Conservation (phyloP, 2,797 vertebrate genomes). For the Alfaro cultratus region DNA sequence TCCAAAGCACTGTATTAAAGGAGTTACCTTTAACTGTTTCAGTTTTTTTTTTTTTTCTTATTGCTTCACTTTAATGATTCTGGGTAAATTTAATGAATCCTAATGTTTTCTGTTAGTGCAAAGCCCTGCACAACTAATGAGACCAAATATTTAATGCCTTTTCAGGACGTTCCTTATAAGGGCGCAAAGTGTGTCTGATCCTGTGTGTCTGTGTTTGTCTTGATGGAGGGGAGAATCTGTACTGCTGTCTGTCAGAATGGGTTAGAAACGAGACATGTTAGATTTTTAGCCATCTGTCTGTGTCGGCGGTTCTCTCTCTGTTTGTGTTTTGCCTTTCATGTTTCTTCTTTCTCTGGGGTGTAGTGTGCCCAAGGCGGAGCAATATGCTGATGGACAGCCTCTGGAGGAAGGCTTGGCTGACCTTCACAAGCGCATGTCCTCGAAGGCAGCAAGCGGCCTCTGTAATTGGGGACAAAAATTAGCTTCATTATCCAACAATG, state of each 20-base stretch:
- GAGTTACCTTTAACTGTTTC: not conserved
- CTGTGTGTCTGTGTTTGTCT: not conserved
- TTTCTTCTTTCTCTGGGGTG: conserved; percentile 36
- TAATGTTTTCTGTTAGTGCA: not conserved
- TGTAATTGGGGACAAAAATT: conserved; percentile 53
- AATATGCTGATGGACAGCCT: conserved; percentile 58
- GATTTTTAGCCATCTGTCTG: conserved; percentile 15
- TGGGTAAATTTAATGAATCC: not conserved
- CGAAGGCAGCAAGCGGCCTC: conserved; percentile 49
- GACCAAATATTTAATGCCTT: not conserved
- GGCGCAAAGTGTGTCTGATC: not conserved
- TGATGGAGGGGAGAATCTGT: not conserved
- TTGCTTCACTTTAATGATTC: not conserved
- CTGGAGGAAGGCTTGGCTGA: conserved; percentile 64
- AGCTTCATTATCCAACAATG: conserved; percentile 63
- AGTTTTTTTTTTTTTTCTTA: not conserved
- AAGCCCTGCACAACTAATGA: not conserved
- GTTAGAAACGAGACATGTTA: not conserved
- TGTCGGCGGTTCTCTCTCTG: conserved; percentile 32
- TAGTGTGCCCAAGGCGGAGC: conserved; percentile 47
- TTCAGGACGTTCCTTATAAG: not conserved
- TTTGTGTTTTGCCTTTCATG: conserved; percentile 42
- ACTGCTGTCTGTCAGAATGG: not conserved
- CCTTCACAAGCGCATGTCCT: conserved; percentile 68
- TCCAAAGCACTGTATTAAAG: not conserved